Conservation (phyloP, 53 echinoderm and acorn worm genomes). For the Crossaster papposus region DNA sequence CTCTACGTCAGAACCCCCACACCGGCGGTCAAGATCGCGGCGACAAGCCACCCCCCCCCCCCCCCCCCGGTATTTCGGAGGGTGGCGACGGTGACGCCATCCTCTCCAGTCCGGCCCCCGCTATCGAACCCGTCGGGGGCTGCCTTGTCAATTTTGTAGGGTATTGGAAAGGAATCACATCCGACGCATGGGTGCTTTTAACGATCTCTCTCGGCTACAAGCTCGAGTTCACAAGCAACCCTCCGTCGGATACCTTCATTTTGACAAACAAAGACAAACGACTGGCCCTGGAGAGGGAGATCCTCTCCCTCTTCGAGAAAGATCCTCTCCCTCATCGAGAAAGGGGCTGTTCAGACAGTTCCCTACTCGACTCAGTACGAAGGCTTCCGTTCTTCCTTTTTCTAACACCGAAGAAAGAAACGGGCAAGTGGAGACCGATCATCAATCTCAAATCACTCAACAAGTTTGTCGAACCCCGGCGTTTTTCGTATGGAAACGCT, state of each 20-base stretch:
- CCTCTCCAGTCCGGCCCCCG: neutral
- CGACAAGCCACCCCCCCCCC: too few relatives aligned
- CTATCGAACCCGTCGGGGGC: neutral
- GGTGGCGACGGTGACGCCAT: too few relatives aligned
- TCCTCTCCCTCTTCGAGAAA: constrained; percentile 1
- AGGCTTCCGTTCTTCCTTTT: constrained; percentile 13
- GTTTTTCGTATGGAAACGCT: constrained; percentile 27
- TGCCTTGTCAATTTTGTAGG: too few relatives aligned
- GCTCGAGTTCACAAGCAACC: constrained; percentile 13
- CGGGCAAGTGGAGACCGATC: neutral
- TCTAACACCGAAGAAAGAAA: constrained; percentile 10
- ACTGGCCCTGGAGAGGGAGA: neutral
- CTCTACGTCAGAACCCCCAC: too few relatives aligned
- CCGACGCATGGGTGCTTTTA: neutral
- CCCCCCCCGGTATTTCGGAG: too few relatives aligned
- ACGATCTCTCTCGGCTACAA: neutral
- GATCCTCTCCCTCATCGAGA: too few relatives aligned
- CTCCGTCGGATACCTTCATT: constrained; percentile 1
- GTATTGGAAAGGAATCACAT: neutral
- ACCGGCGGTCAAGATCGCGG: too few relatives aligned
- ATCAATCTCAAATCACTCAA: neutral
- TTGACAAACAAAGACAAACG: neutral
- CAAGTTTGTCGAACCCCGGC: neutral
- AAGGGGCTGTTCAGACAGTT: too few relatives aligned
- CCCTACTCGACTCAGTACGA: too few relatives aligned